Conservation (phyloP, 2,113 vertebrate species). For the Onychorhynchus coronatus region DNA sequence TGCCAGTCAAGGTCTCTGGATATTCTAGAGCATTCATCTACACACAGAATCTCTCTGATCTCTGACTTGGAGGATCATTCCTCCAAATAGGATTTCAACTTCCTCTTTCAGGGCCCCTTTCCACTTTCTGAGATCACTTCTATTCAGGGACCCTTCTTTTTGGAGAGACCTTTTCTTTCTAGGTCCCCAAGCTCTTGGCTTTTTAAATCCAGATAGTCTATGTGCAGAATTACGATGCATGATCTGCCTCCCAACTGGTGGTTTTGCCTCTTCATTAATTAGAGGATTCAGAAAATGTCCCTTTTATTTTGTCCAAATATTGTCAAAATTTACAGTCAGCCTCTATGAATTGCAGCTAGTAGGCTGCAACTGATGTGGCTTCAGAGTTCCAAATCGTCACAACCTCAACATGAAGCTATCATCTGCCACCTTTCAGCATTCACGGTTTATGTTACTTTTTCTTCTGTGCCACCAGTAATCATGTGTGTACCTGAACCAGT, state of each 20-base stretch:
- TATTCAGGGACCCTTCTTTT: not conserved
- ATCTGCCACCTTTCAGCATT: not conserved
- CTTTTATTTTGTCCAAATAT: not conserved
- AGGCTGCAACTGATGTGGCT: not conserved
- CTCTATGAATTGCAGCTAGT: rapidly evolving
- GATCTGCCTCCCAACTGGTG: not conserved
- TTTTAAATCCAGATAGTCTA: not conserved
- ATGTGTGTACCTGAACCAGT: not conserved
- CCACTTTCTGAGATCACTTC: not conserved
- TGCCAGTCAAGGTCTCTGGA: not conserved
- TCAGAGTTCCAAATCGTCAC: not conserved
- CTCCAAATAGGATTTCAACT: not conserved
- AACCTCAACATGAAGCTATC: not conserved
- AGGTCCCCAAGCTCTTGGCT: not conserved
- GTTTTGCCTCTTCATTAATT: not conserved
- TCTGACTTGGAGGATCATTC: not conserved
- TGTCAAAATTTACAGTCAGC: not conserved
- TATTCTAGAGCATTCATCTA: not conserved
- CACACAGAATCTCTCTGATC: not conserved
- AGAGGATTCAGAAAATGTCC: not conserved
- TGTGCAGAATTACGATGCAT: not conserved
- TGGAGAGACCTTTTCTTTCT: not conserved
- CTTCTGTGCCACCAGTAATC: not conserved
- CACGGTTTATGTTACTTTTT: not conserved
- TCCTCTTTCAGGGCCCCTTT: not conserved